phyloP scores from a whole-genome alignment of 2,797 vertebrate species.

The Mastacembelus armatus region DNA sequence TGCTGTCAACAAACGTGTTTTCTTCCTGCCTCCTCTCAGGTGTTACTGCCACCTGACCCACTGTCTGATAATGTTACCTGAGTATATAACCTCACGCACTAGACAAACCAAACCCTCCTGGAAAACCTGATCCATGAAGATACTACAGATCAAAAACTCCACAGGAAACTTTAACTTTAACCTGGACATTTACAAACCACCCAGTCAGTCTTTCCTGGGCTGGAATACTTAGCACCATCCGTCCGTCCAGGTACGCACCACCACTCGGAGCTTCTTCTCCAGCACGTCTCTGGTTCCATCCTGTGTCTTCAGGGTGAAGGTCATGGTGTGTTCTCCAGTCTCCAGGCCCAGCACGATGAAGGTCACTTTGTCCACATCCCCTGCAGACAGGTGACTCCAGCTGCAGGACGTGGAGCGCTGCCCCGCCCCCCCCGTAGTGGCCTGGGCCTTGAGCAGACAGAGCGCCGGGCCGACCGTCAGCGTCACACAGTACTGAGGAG shows the following conservation, averaged over 20 bases:
- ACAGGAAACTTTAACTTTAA: background rate
- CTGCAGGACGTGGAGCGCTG: slow-evolving; percentile 51
- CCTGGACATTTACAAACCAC: no score
- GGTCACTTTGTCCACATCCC: slow-evolving; percentile 66
- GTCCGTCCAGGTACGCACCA: no score
- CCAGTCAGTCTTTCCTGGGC: no score
- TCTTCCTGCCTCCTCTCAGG: no score
- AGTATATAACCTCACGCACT: no score
- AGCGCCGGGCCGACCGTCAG: slow-evolving; percentile 83
- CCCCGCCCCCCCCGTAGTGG: accelerated
- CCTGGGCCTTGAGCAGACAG: slow-evolving; percentile 81
- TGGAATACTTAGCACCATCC: no score
- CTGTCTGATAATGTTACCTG: no score
- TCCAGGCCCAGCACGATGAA: slow-evolving; percentile 90
- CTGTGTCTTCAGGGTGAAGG: slow-evolving; percentile 81
- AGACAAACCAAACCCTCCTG: no score
- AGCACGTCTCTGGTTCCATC: slow-evolving; percentile 69
- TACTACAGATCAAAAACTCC: no score
- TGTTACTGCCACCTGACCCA: no score
- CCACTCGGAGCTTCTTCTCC: slow-evolving; percentile 87
- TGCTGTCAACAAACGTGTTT: no score
- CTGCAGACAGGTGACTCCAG: slow-evolving; percentile 14
- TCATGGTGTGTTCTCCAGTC: slow-evolving; percentile 87
- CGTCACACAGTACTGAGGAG: slow-evolving; percentile 86
- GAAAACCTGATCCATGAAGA: no score